Percentiles rank a stretch among this genome's conserved stretches.
phyloP scores from a whole-genome alignment of 1,140 invertebrate species.

The Elymnias hypermnestra region DNA sequence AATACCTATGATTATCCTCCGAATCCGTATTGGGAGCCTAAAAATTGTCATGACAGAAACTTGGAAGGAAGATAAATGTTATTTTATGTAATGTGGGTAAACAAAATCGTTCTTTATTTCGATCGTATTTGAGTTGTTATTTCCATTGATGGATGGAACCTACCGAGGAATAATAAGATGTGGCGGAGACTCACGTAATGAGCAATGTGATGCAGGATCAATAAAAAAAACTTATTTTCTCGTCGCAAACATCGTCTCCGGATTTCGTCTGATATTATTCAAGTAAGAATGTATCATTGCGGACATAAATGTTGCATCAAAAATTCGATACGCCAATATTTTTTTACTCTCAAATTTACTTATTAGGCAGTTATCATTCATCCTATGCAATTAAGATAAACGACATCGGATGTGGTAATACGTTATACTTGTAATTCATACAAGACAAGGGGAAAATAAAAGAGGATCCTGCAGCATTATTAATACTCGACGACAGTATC shows the following conservation, averaged over 20 bases:
- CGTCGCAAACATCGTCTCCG: slow-evolving; percentile 25
- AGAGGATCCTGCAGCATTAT: slow-evolving; percentile 54
- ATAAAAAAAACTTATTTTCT: slow-evolving; percentile 49
- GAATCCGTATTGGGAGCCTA: slow-evolving; percentile 43
- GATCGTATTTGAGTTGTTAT: slow-evolving; percentile 7
- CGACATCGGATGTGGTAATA: slow-evolving; percentile 12
- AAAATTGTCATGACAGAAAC: slow-evolving; percentile 49
- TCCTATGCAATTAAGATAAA: slow-evolving; percentile 1
- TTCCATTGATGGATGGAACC: slow-evolving; percentile 12
- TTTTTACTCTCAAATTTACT: background rate
- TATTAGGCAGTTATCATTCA: background rate
- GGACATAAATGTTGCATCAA: background rate
- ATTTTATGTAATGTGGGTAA: slow-evolving; percentile 22
- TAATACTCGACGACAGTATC: slow-evolving; percentile 57
- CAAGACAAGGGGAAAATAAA: slow-evolving; percentile 48
- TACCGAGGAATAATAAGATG: slow-evolving; percentile 49
- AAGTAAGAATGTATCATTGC: slow-evolving; percentile 22
- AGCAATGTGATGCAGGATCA: slow-evolving; percentile 43
- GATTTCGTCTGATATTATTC: slow-evolving; percentile 24
- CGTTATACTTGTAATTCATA: slow-evolving; percentile 51
- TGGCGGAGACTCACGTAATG: slow-evolving; percentile 48
- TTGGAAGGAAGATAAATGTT: slow-evolving; percentile 36
- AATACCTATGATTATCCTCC: slow-evolving; percentile 63
- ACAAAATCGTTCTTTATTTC: slow-evolving; percentile 25
- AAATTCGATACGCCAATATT: background rate